Evolutionary conservation across 1,140 invertebrate species (phyloP).

Genomic region (Laodelphax striatellus): DNA sequence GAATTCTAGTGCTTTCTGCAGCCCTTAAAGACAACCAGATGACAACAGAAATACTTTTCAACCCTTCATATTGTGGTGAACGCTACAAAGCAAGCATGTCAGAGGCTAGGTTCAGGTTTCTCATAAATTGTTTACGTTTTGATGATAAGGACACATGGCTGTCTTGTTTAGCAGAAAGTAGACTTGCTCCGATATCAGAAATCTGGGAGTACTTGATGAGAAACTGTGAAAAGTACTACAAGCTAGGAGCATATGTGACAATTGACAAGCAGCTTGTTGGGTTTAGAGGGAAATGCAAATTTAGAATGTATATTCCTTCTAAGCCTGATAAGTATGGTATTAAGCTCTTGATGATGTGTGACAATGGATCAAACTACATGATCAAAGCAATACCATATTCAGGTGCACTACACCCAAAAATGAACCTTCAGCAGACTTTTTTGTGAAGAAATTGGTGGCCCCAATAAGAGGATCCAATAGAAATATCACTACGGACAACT

Average conservation of each 20-base stretch:
- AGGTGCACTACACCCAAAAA: constrained; percentile 14
- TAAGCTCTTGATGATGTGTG: constrained; percentile 29
- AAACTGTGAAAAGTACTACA: neutral
- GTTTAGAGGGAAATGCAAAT: neutral
- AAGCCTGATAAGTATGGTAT: constrained; percentile 27
- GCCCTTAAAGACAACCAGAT: constrained; percentile 24
- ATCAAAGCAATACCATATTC: constrained; percentile 27
- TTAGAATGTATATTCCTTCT: neutral
- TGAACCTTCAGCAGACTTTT: constrained; percentile 6
- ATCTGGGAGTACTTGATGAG: neutral
- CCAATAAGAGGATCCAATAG: constrained; percentile 17
- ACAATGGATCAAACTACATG: constrained; percentile 26
- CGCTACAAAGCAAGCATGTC: constrained; percentile 24
- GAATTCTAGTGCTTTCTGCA: constrained; percentile 19
- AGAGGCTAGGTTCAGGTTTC: constrained; percentile 26
- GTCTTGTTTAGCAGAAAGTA: neutral
- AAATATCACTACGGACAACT: constrained; percentile 28
- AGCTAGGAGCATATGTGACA: neutral
- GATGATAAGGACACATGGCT: neutral
- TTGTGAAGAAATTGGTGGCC: constrained; percentile 22
- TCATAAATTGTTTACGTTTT: constrained; percentile 14
- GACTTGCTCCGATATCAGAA: neutral
- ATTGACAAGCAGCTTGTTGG: neutral
- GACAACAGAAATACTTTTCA: constrained; percentile 19
- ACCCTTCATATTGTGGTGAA: constrained; percentile 17